Base-by-base conservation (phyloP, 2,113 vertebrate genomes). In the Vulpes lagopus region DNA sequence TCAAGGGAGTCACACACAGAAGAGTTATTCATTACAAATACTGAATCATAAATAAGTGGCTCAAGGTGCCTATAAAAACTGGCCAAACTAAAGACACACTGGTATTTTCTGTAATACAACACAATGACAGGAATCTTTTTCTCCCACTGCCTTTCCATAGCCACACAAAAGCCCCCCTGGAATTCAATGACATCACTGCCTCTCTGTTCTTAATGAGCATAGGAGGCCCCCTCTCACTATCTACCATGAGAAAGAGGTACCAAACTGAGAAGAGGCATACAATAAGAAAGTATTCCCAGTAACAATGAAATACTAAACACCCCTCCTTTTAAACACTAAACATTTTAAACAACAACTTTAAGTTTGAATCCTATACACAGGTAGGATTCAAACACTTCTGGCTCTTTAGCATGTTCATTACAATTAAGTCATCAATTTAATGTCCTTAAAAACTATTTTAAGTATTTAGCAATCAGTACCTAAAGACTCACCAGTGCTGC, bases 401-500 rank as follows among this genome's bases (percentile, higher is more conserved):
- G 14, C 25, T 82, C 67, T 78, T 88, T 32, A 93, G 23, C 22
- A 89, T 59, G 27, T n/a, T 74, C 64, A 92, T 25, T 78, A 90
- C 43, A 89, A 83, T 67, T 78, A 96, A 92, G 12, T 67, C 17
- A 88, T 38, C 30, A 87, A 95, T 59, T 67, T 64, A 59, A 30
- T 35, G 32, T 32, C 57, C 92, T n/a, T 64, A 94, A 92, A 91
- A 69, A 86, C 12, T 51, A 76, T 55, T 32, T 86, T 91, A 76
- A 94, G 27, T 71, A 83, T 32, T 92, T 93, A 74, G 81, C 51
- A 93, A 55, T 12, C 49, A 79, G 53, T 22, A 95, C 49, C 9
- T 43, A 97, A 57, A 85, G 23, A 98, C 99, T 99, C 93, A 99
- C 99, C 99, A 3, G 97, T 96, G 97, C 99, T 99, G 89, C 80